Conservation (phyloP, 2,888 invertebrate species). For the Temnothorax unifasciatus region DNA sequence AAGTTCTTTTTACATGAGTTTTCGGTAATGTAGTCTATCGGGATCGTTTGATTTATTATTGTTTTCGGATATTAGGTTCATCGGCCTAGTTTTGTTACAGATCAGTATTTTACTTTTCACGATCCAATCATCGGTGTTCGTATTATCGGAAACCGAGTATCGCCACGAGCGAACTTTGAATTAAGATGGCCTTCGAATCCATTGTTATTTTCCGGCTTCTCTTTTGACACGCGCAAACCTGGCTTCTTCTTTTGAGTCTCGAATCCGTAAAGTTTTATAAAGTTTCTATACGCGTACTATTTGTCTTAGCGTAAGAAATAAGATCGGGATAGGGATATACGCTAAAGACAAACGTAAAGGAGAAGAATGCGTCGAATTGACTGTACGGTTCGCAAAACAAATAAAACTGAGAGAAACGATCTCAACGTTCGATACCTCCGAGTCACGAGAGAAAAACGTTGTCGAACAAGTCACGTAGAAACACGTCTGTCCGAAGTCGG, state of each 20-base stretch:
- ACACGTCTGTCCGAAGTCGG: slow-evolving; percentile 23
- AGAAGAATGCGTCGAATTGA: slow-evolving; percentile 25
- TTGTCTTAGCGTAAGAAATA: slow-evolving; percentile 32
- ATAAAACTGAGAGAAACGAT: slow-evolving; percentile 32
- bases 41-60: too few relatives aligned
- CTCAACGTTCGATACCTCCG: slow-evolving; percentile 16
- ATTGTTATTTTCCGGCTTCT: too few relatives aligned
- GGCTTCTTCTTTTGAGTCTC: neutral
- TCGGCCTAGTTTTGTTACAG: too few relatives aligned
- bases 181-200: too few relatives aligned
- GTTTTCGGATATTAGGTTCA: too few relatives aligned
- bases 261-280: slow-evolving; percentile 13
- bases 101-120: too few relatives aligned
- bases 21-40: too few relatives aligned
- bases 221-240: too few relatives aligned
- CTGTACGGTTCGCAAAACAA: slow-evolving; percentile 26
- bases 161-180: too few relatives aligned
- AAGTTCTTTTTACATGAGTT: neutral
- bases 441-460: slow-evolving; percentile 35
- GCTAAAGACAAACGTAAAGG: slow-evolving; percentile 28
- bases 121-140: too few relatives aligned
- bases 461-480: slow-evolving; percentile 43
- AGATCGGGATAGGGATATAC: neutral
- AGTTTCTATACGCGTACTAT: slow-evolving; percentile 14
- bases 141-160: too few relatives aligned